Evolutionary conservation across 2,888 invertebrate genomes (phyloP).

Genomic region (Ochropleura plecta): DNA sequence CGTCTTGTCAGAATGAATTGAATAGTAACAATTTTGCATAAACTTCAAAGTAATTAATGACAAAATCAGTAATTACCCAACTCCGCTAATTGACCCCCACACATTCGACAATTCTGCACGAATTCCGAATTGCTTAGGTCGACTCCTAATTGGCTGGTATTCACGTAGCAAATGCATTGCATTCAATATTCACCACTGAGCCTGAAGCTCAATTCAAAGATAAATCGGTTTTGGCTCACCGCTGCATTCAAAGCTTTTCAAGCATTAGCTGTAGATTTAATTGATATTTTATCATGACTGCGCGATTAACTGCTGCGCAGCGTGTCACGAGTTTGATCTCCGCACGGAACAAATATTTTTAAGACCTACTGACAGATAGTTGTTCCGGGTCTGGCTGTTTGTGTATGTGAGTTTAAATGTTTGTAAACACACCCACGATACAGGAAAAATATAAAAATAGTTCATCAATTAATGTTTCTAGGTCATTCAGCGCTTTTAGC

Average conservation of each 20-base stretch:
- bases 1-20: no score
- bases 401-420: no score
- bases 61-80: constrained; percentile 6
- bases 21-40: no score
- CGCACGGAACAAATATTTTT: no score
- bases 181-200: constrained; percentile 33
- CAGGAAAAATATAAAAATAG: background rate
- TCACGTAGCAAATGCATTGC: constrained; percentile 47
- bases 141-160: constrained; percentile 58
- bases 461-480: background rate
- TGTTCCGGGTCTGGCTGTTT: no score
- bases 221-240: constrained; percentile 15
- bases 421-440: no score
- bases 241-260: background rate
- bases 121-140: constrained; percentile 47
- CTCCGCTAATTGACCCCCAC: background rate
- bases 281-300: no score
- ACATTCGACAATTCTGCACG: constrained; percentile 25
- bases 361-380: no score
- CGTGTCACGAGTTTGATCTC: no score
- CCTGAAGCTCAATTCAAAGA: constrained; percentile 16
- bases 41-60: background rate
- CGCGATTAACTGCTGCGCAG: no score
- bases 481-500: background rate
- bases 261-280: constrained; percentile 4